Conservation (phyloP, 30 jellyfish, hydroid and myxozoan genomes). For the Haliclystus octoradiatus region DNA sequence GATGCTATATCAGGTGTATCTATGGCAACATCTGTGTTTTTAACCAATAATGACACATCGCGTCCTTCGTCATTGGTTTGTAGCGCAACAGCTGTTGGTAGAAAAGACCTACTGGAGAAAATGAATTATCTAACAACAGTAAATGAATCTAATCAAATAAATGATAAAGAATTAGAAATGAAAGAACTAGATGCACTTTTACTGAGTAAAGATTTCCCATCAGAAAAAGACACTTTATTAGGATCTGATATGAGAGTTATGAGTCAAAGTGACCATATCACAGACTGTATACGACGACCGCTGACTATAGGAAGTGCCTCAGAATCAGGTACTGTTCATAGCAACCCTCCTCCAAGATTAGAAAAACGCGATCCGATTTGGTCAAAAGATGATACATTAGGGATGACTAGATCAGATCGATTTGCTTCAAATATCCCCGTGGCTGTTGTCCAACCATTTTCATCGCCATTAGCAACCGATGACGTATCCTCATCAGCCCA, state of each 20-base stretch:
- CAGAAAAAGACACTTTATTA: neutral
- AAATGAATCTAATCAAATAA: neutral
- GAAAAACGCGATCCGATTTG: neutral
- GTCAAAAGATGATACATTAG: too few relatives aligned
- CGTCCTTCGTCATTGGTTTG: slow-evolving; percentile 45
- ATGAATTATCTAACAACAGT: neutral
- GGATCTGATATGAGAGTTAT: neutral
- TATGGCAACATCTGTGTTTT: slow-evolving; percentile 36
- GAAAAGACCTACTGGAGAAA: neutral
- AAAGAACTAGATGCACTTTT: neutral
- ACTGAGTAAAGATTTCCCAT: neutral
- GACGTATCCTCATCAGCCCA: too few relatives aligned
- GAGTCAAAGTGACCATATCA: neutral
- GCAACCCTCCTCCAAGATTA: neutral
- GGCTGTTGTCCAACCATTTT: neutral
- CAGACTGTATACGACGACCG: neutral
- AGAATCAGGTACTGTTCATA: neutral
- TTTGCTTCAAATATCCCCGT: neutral
- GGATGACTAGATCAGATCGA: neutral
- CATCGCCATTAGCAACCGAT: too few relatives aligned
- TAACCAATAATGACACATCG: slow-evolving; percentile 35
- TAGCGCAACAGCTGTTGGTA: neutral
- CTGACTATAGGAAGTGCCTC: neutral
- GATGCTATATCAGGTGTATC: slow-evolving; percentile 52
- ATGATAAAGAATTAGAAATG: neutral